A percentile compares a stretch with the other conserved stretches of the same genome.
Evolutionary conservation across 2,888 invertebrate genomes (phyloP).

Genomic region (Coenonympha glycerion): DNA sequence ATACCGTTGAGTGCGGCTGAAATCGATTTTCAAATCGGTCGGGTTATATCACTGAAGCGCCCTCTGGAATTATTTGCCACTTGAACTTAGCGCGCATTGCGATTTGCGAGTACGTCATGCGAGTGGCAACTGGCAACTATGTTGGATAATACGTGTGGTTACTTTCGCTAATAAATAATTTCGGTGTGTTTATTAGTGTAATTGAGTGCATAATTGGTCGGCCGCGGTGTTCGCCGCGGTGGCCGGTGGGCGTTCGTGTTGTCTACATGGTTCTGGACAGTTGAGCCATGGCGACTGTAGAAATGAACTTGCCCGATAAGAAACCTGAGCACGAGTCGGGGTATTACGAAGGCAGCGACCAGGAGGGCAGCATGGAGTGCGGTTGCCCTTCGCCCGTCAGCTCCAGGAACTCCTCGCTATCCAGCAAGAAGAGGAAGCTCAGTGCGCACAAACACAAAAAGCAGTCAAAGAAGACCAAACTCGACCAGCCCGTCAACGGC

Average conservation of each 20-base stretch:
- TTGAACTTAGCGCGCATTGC: constrained; percentile 54
- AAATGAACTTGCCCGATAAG: constrained; percentile 78
- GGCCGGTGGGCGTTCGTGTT: constrained; percentile 25
- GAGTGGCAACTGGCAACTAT: constrained; percentile 28
- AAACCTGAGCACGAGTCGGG: constrained; percentile 87
- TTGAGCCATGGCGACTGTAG: constrained; percentile 71
- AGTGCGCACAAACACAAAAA: constrained; percentile 60
- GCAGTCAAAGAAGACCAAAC: constrained; percentile 50
- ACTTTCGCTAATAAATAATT: constrained; percentile 66
- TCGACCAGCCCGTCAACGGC: constrained; percentile 54
- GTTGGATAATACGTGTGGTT: constrained; percentile 59
- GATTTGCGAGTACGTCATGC: constrained; percentile 43
- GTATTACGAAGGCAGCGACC: constrained; percentile 85
- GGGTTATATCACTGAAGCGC: constrained; percentile 48
- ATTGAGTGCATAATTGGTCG: constrained; percentile 17
- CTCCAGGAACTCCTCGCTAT: constrained; percentile 67
- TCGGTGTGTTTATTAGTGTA: constrained; percentile 22
- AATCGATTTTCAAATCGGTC: constrained; percentile 42
- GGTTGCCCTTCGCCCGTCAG: constrained; percentile 65
- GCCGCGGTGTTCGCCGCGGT: constrained; percentile 31
- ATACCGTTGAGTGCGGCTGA: constrained; percentile 32
- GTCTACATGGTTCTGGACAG: constrained; percentile 62
- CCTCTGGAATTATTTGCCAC: constrained; percentile 50
- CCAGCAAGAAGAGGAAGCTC: constrained; percentile 59
- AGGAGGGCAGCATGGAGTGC: constrained; percentile 77